Evolutionary conservation across 2,113 vertebrate species (phyloP).

Genomic region (Orycteropus afer): DNA sequence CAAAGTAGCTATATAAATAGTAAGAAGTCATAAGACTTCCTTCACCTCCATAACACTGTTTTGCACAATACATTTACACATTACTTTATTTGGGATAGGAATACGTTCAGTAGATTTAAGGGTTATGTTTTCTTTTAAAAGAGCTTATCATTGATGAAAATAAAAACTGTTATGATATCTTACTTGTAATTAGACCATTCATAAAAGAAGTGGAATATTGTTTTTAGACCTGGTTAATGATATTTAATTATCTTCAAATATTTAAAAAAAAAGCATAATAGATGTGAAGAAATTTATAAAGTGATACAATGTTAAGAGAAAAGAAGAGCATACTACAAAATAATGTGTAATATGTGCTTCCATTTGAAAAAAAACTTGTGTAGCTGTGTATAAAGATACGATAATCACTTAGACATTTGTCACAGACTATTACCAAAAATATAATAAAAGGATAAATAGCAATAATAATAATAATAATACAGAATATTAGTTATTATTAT

Average conservation of each 20-base stretch:
- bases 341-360: not conserved
- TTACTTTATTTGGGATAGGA: not conserved
- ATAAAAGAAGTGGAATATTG: not conserved
- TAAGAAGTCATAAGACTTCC: not conserved
- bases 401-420: not conserved
- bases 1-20: not conserved
- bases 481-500: not conserved
- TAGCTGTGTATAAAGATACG: not conserved
- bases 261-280: not conserved
- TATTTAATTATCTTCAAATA: conserved; percentile 3
- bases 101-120: not conserved
- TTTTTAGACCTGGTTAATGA: not conserved
- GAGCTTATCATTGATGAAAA: not conserved
- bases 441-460: no score
- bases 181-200: not conserved
- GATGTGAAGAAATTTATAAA: not conserved
- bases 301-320: not conserved
- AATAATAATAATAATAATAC: no score
- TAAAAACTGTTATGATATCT: not conserved
- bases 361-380: not conserved
- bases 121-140: not conserved
- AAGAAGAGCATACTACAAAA: not conserved
- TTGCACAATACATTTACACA: not conserved
- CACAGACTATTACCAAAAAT: no score
- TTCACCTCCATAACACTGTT: not conserved